Evolutionary conservation across 2,797 vertebrate species (phyloP).

Genomic region (Tolypeutes matacus): DNA sequence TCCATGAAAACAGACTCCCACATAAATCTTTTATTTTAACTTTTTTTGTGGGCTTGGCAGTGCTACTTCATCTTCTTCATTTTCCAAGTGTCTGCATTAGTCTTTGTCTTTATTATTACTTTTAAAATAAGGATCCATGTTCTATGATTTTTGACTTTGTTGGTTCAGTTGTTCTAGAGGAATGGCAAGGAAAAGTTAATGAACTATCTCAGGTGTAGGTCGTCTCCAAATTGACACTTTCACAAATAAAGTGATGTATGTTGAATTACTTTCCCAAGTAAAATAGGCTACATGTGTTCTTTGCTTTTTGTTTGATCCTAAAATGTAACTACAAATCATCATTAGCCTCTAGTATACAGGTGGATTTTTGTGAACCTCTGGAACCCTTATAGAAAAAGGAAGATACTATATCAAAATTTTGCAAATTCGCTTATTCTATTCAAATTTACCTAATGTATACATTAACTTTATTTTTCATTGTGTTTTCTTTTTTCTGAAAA

Average conservation of each 20-base stretch:
- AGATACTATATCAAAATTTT: neutral
- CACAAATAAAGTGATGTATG: neutral
- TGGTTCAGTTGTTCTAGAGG: neutral
- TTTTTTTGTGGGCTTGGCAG: neutral
- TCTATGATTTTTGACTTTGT: neutral
- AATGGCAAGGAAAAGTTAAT: neutral
- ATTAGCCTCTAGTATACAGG: neutral
- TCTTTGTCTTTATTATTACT: neutral
- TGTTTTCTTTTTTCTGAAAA: slow-evolving; percentile 1
- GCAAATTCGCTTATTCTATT: neutral
- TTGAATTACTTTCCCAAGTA: neutral
- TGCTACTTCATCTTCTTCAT: neutral
- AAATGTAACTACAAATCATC: neutral
- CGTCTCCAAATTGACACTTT: neutral
- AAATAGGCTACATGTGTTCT: neutral
- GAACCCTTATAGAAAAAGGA: neutral
- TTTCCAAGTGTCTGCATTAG: neutral
- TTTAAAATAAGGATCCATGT: neutral
- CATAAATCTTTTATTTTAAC: neutral
- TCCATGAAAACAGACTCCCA: neutral
- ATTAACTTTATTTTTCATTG: neutral
- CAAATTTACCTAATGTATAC: neutral
- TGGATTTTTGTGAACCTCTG: neutral
- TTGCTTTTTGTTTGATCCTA: neutral
- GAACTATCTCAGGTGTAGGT: neutral